Evolutionary conservation across 2,888 invertebrate genomes (phyloP).

Genomic region (Meganola albula): DNA sequence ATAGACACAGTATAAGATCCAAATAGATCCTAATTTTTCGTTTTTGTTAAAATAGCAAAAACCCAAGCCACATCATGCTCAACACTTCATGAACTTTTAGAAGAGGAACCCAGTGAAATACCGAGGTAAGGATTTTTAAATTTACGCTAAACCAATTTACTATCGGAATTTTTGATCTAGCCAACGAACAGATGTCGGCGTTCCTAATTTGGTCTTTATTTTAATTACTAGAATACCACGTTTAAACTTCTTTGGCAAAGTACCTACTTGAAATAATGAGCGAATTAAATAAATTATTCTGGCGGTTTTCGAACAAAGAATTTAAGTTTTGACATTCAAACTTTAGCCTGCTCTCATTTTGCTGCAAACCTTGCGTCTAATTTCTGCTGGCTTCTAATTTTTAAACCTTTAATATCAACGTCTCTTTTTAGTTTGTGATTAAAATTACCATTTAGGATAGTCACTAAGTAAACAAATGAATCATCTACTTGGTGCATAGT

Average conservation of each 20-base stretch:
- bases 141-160: slow-evolving; percentile 1
- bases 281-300: slow-evolving; percentile 21
- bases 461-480: too few relatives aligned
- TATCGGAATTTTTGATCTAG: background rate
- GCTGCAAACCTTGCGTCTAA: slow-evolving; percentile 25
- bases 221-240: too few relatives aligned
- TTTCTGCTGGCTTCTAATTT: too few relatives aligned
- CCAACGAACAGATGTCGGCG: background rate
- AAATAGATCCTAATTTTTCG: too few relatives aligned
- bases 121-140: slow-evolving; percentile 51
- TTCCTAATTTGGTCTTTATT: background rate
- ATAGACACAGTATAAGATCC: too few relatives aligned
- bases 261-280: too few relatives aligned
- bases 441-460: too few relatives aligned
- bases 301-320: slow-evolving; percentile 18
- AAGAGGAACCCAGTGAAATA: slow-evolving; percentile 70
- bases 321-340: slow-evolving; percentile 25
- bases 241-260: too few relatives aligned
- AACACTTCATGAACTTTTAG: slow-evolving; percentile 69
- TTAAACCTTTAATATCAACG: slow-evolving; percentile 22
- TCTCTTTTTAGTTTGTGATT: too few relatives aligned
- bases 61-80: slow-evolving; percentile 75
- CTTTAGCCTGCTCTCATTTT: slow-evolving; percentile 18
- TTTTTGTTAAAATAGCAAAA: slow-evolving; percentile 50
- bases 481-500: too few relatives aligned